Conservation (phyloP, 2,888 invertebrate species). For the Syritta pipiens region DNA sequence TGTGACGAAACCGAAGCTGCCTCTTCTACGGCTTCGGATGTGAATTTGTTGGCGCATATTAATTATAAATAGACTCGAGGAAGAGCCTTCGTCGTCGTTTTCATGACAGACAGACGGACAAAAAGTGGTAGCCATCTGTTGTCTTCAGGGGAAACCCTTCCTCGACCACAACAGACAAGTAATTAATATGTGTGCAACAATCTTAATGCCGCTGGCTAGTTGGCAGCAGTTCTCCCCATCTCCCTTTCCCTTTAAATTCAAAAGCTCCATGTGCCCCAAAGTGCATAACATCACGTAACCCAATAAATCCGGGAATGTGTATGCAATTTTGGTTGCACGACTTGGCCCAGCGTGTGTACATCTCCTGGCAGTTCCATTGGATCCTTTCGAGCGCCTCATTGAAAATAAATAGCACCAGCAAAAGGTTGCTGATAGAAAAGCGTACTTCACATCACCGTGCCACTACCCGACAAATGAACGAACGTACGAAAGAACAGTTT, state of each 20-base stretch:
- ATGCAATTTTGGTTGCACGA: constrained; percentile 27
- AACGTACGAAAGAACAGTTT: too few relatives aligned
- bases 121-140: too few relatives aligned
- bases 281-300: constrained; percentile 31
- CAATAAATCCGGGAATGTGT: constrained; percentile 16
- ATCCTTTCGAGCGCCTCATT: constrained; percentile 42
- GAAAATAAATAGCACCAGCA: constrained; percentile 43
- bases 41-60: too few relatives aligned
- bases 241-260: constrained; percentile 19
- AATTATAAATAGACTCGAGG: too few relatives aligned
- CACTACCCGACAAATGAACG: too few relatives aligned
- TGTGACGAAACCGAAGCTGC: too few relatives aligned
- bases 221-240: constrained; percentile 10
- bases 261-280: constrained; percentile 23
- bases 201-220: constrained; percentile 27
- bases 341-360: too few relatives aligned
- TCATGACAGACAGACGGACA: too few relatives aligned
- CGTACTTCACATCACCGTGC: constrained; percentile 1
- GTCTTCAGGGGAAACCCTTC: background rate
- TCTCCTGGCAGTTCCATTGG: constrained; percentile 12
- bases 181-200: constrained; percentile 49
- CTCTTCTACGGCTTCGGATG: too few relatives aligned
- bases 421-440: constrained; percentile 38
- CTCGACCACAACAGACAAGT: constrained; percentile 17
- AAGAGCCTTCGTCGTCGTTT: too few relatives aligned